These are phyloP conservation scores for Myripristis murdjan DNA, from an alignment of 2,797 vertebrate species.

Conservation along the genomic window DNA sequence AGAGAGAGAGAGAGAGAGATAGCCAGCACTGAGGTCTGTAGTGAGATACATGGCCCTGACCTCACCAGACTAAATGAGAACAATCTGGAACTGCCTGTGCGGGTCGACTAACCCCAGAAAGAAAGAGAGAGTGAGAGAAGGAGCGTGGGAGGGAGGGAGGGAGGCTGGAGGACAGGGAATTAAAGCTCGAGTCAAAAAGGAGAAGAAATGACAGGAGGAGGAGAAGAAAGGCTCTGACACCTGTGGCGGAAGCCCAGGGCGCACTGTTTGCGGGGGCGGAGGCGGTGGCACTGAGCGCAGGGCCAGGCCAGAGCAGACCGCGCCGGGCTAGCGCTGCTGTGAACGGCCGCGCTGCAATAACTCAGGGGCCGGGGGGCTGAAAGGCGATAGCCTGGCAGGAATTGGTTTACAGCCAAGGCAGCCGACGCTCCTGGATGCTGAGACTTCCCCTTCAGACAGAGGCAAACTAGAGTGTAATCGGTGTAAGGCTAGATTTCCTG, in stretches of 20 bases:
- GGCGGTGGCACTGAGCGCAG: slow-evolving; percentile 54
- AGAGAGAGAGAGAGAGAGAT: slow-evolving; percentile 42
- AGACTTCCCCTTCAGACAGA: slow-evolving; percentile 83
- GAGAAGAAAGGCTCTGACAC: slow-evolving; percentile 77
- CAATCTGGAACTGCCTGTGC: slow-evolving; percentile 79
- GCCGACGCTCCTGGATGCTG: slow-evolving; percentile 71
- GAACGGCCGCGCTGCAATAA: slow-evolving; percentile 80
- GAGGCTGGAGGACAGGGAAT: slow-evolving; percentile 58
- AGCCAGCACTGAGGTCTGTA: slow-evolving; percentile 45
- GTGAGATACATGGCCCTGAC: slow-evolving; percentile 68
- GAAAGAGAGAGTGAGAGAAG: slow-evolving; percentile 55
- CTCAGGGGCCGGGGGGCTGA: slow-evolving; percentile 79
- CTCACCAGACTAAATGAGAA: slow-evolving; percentile 79
- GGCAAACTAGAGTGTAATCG: slow-evolving; percentile 76
- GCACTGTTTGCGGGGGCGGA: slow-evolving; percentile 47
- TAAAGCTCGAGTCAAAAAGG: slow-evolving; percentile 71
- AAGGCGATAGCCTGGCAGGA: slow-evolving; percentile 83
- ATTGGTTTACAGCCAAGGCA: slow-evolving; percentile 80
- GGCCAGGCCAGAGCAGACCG: slow-evolving; percentile 58
- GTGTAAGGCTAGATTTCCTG: slow-evolving; percentile 85
- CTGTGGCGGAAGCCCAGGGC: slow-evolving; percentile 74
- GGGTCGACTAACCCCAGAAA: slow-evolving; percentile 55
- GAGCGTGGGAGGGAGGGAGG: too few species aligned
- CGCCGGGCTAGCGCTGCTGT: slow-evolving; percentile 53
- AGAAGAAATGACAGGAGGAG: slow-evolving; percentile 73